Conservation (phyloP, 37 sponge, comb jelly and placozoan species). For the Amphimedon queenslandica region DNA sequence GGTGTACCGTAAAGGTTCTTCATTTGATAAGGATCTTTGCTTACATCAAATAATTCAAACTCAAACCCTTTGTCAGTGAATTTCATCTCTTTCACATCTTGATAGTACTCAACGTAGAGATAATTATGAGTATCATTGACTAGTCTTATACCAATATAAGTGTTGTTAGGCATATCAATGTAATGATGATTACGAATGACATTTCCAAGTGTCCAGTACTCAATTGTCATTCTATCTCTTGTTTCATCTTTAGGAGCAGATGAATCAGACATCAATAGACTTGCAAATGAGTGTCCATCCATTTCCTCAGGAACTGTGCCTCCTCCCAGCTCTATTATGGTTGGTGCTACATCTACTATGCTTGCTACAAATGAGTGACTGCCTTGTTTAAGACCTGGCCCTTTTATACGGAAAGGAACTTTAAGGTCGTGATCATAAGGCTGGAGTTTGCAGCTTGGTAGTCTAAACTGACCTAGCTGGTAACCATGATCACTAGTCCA, state of each 20-base stretch:
- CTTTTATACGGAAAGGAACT: constrained; percentile 52
- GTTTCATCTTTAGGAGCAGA: neutral
- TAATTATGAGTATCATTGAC: constrained; percentile 32
- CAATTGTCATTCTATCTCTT: constrained; percentile 22
- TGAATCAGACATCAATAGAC: constrained; percentile 4
- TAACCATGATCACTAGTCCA: constrained; percentile 83
- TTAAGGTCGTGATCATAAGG: constrained; percentile 73
- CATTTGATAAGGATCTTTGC: constrained; percentile 46
- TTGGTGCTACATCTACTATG: constrained; percentile 74
- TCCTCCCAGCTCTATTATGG: constrained; percentile 50
- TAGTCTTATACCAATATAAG: constrained; percentile 35
- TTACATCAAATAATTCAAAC: constrained; percentile 42
- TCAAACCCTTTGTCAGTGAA: constrained; percentile 10
- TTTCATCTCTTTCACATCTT: neutral
- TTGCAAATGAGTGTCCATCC: constrained; percentile 71
- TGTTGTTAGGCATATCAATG: constrained; percentile 48
- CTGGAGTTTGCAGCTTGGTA: constrained; percentile 70
- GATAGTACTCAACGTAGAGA: constrained; percentile 32
- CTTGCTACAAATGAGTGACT: constrained; percentile 43
- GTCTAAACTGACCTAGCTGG: constrained; percentile 70
- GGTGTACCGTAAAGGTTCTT: constrained; percentile 20
- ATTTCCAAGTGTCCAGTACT: constrained; percentile 45
- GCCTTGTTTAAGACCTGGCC: constrained; percentile 42
- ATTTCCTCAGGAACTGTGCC: constrained; percentile 35
- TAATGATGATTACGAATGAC: constrained; percentile 21